A percentile compares a stretch with the other conserved stretches of the same genome.
Evolutionary conservation across 2,888 invertebrate species (phyloP).

Genomic region (Xanthostigma xanthostigma): DNA sequence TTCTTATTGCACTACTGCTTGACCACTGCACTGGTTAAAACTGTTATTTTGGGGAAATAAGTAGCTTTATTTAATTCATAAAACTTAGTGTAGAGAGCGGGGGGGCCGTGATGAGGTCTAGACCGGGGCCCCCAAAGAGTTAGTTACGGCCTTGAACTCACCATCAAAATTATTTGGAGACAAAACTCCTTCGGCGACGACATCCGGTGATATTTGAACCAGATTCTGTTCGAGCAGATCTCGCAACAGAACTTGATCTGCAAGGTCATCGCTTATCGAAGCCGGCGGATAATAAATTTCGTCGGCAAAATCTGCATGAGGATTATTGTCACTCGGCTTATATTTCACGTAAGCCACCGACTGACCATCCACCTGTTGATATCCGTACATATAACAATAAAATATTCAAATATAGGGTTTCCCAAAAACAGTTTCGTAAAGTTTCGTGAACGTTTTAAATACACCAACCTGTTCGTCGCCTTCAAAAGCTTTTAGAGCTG

Average conservation of each 20-base stretch:
- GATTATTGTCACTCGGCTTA: conserved; percentile 49
- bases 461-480: conserved; percentile 28
- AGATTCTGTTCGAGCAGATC: not conserved
- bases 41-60: no score
- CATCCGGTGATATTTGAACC: no score
- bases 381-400: conserved; percentile 15
- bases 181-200: no score
- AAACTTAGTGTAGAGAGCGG: no score
- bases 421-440: no score
- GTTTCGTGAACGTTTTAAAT: not conserved
- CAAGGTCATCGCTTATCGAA: conserved; percentile 32
- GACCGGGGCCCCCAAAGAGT: no score
- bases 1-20: no score
- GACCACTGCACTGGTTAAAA: no score
- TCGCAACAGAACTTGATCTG: conserved; percentile 7
- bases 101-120: no score
- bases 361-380: conserved; percentile 40
- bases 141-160: no score
- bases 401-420: not conserved
- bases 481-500: conserved; percentile 34
- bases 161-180: no score
- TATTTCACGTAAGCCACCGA: conserved; percentile 68
- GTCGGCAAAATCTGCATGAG: conserved; percentile 57
- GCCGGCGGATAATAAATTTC: conserved; percentile 64
- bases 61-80: no score